Evolutionary conservation across 2,113 vertebrate species (phyloP).

Genomic region (Pseudorhombus dupliciocellatus): DNA sequence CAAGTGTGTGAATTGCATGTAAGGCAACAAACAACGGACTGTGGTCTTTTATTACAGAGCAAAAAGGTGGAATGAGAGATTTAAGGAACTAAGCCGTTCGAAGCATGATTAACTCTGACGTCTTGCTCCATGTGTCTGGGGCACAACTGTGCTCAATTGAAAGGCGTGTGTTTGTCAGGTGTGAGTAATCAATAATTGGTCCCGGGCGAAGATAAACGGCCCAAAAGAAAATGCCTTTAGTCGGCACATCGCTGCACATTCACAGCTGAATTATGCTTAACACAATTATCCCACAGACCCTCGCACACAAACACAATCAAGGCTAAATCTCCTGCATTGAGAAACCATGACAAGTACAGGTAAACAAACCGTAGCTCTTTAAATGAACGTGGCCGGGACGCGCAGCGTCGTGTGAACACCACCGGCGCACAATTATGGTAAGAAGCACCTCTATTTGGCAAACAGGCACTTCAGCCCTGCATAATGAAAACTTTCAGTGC

Average conservation of each 20-base stretch:
- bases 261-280: slow-evolving; percentile 57
- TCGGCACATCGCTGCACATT: slow-evolving; percentile 58
- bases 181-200: slow-evolving; percentile 61
- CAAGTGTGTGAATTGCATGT: slow-evolving; percentile 1
- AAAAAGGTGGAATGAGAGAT: background rate
- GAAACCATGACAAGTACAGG: slow-evolving; percentile 29
- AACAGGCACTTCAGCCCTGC: slow-evolving; percentile 54
- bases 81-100: slow-evolving; percentile 25
- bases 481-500: slow-evolving; percentile 68
- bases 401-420: slow-evolving; percentile 39
- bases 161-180: background rate
- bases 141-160: slow-evolving; percentile 9
- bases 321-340: background rate
- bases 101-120: slow-evolving; percentile 12
- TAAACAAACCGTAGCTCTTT: slow-evolving; percentile 40
- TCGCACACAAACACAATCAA: background rate
- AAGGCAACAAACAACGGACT: slow-evolving; percentile 20
- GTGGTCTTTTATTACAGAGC: slow-evolving; percentile 23
- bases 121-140: slow-evolving; percentile 2
- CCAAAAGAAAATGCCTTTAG: slow-evolving; percentile 58
- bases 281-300: background rate
- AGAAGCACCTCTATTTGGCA: slow-evolving; percentile 50
- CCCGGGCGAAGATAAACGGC: slow-evolving; percentile 65
- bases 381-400: slow-evolving; percentile 39
- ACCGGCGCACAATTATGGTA: slow-evolving; percentile 65